Evolutionary conservation across 2,888 invertebrate genomes (phyloP), one percentile per base, ranked within the genome.

Genomic region (Drosophila gaucha): DNA sequence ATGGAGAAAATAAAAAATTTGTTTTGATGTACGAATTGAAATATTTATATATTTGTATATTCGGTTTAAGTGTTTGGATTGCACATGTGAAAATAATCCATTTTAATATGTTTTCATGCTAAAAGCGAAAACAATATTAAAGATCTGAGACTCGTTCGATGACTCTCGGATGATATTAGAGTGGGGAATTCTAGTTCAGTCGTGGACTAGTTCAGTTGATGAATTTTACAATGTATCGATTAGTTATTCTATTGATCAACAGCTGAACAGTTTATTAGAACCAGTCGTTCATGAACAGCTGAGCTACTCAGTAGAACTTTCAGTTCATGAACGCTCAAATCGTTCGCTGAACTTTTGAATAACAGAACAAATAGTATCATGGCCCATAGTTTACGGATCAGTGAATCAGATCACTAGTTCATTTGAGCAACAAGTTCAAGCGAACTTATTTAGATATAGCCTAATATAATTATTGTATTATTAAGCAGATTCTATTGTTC

Each of bases 21-120:
- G 41, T 18, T 51, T 47, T 63, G 30, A 62, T 67, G 44, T 31
- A 26, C 63, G 51, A 55, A 69, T 59, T 49, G 51, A 64, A 58
- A 64, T 76, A 70, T 70, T 71, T 70, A 63, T 46, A 31, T 46
- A 46, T 46, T 31, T 46, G 46, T 46, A 46, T 46, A 46, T 46
- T 46, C 12, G 26, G n/a, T 28, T 44, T 31, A 46, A 46, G 18
- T 50, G 16, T 8, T 62, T 38, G 5, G 2, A 43, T 36, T 30
- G 33, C 22, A n/a, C 10, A 36, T 30, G 43, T 26, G 64, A 18
- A 43, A 35, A 38, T 35, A 16, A 62, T 47, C 31, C 8, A 26
- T 41, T 44, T 44, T 24, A 18, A 41, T 47, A 35, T 41, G 31
- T 39, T 59, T 69, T 39, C 30, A 16, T 14, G 31, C 12, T 38